Base-by-base conservation (phyloP, 2,113 vertebrate genomes). In the Siniperca knerii region DNA sequence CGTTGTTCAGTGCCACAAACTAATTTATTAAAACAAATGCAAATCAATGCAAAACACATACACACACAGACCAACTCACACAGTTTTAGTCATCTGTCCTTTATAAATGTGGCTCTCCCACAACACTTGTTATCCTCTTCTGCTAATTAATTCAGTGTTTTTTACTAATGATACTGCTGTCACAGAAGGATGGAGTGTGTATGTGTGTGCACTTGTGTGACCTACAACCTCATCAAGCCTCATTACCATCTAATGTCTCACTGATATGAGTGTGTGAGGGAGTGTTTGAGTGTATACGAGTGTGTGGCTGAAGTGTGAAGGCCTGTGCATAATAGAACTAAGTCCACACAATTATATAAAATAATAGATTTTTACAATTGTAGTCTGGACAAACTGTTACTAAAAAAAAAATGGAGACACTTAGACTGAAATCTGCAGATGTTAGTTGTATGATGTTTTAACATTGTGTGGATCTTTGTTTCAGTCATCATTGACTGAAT, bases 131-230 rank as follows among this genome's bases (percentile, higher is more conserved):
- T 86, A 68, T 89, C 77, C 72, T 81, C 76, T 68, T 3, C 62
- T 55, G 67, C 65, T 91, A 85, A 93, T 89, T 71, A 85, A 85
- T 90, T 86, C 75, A 67, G 21, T 73, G 48, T 64, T 83, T 79
- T 68, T 84, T 75, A 67, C 76, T 48, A 82, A 85, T 80, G 80
- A 40, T 81, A 15, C 74, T 67, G 54, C 66, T 77, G 76, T 78
- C 64, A 80, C 75, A 68, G 55, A 71, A 62, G 71, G 79, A 48
- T 42, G 25, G 29, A 42, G 81, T 37, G 66, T 77, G 82, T 61
- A 35, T 35, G 62, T 40, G 79, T 68, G 50, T 21, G 76, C 4
- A 9, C 33, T 62, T 6, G 11, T 64, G 50, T 83, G 82, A 88
- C 82, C 84, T 79, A 65, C 67, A 83, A 82, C 85, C 82, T 74